Percentiles rank a stretch among this genome's conserved stretches.
phyloP scores from a whole-genome alignment of 2,888 invertebrate genomes.

The Taphrorychus bicolor region DNA sequence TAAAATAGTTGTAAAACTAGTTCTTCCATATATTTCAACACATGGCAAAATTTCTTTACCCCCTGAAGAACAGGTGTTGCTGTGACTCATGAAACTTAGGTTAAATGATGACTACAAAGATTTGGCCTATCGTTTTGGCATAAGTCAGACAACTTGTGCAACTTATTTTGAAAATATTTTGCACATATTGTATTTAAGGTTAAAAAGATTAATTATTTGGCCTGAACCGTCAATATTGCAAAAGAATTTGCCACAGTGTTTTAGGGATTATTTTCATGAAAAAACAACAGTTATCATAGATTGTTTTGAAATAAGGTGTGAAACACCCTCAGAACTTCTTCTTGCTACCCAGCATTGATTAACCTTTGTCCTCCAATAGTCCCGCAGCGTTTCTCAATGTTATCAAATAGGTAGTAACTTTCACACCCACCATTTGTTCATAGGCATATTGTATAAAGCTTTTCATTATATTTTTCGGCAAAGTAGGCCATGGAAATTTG shows the following conservation, averaged over 20 bases:
- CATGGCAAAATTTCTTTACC: background rate
- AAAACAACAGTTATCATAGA: slow-evolving; percentile 26
- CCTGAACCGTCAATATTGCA: slow-evolving; percentile 23
- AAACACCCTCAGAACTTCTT: slow-evolving; percentile 29
- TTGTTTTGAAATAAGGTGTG: slow-evolving; percentile 21
- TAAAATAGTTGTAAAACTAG: background rate
- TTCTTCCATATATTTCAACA: background rate
- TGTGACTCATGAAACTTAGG: background rate
- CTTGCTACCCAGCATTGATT: too few relatives aligned
- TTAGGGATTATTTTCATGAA: slow-evolving; percentile 27
- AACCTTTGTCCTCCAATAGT: too few relatives aligned
- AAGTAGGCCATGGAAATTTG: too few relatives aligned
- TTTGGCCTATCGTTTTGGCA: background rate
- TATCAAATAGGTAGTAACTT: too few relatives aligned
- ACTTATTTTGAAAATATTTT: background rate
- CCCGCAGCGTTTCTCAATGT: too few relatives aligned
- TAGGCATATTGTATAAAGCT: too few relatives aligned
- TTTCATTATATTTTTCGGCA: too few relatives aligned
- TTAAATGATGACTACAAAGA: background rate
- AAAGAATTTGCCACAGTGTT: slow-evolving; percentile 23
- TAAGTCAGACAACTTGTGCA: background rate
- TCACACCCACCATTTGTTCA: too few relatives aligned
- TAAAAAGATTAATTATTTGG: slow-evolving; percentile 38
- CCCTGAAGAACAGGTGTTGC: background rate
- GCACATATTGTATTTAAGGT: background rate